Evolutionary conservation across 1,140 invertebrate species (phyloP).

Genomic region (Aphelinus atriplicis): DNA sequence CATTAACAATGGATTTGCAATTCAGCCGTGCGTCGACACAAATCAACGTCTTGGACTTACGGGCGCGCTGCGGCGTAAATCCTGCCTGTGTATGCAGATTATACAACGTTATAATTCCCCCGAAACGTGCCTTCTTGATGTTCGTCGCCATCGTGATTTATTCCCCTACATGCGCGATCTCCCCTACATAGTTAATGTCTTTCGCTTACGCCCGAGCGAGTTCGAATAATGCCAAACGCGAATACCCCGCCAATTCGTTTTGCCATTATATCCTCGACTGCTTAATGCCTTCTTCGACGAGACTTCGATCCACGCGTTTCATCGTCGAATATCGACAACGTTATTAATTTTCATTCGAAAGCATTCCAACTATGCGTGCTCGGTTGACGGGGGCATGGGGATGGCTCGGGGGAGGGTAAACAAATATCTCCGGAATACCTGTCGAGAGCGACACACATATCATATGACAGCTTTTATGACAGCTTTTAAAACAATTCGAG

Average conservation of each 20-base stretch:
- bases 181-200: not conserved
- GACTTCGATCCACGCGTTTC: conserved; percentile 19
- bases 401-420: too few relatives aligned
- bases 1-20: conserved; percentile 32
- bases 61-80: conserved; percentile 16
- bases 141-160: conserved; percentile 23
- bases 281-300: conserved; percentile 5
- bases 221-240: not conserved
- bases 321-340: not conserved
- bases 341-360: too few relatives aligned
- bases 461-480: too few relatives aligned
- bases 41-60: conserved; percentile 37
- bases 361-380: too few relatives aligned
- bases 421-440: too few relatives aligned
- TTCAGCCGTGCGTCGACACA: conserved; percentile 27
- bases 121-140: conserved; percentile 12
- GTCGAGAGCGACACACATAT: too few relatives aligned
- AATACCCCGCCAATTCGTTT: conserved; percentile 3
- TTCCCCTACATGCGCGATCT: not conserved
- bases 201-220: not conserved
- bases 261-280: not conserved
- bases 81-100: conserved; percentile 31
- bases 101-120: conserved; percentile 28
- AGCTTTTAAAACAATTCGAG: too few relatives aligned
- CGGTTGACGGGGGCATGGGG: too few relatives aligned